Conservation (phyloP, 2,113 vertebrate species). For the Anthoscopus minutus region DNA sequence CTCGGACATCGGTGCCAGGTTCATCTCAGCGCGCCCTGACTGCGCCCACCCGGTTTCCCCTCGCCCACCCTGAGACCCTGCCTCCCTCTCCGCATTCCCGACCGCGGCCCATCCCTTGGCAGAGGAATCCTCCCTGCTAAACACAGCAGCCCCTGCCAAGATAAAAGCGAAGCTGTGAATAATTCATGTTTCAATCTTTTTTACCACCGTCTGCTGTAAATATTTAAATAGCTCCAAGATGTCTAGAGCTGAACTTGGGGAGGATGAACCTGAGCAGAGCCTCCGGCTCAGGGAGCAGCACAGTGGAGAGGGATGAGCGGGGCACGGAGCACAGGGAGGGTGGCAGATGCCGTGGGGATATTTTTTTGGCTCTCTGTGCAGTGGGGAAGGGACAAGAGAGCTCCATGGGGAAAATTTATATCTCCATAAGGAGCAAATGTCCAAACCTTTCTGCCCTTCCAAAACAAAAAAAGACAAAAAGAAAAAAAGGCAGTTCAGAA, state of each 20-base stretch:
- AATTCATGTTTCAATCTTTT: conserved; percentile 66
- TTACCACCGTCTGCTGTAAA: conserved; percentile 59
- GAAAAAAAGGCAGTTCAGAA: not conserved
- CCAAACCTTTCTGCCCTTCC: not conserved
- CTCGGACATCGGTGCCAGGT: fast-evolving
- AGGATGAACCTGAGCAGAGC: not conserved
- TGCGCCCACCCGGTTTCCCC: fast-evolving
- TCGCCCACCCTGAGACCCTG: fast-evolving
- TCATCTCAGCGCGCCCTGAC: fast-evolving
- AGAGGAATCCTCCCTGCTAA: not conserved
- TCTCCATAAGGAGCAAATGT: not conserved
- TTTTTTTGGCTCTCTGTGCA: not conserved
- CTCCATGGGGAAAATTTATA: not conserved
- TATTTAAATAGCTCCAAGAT: conserved; percentile 62
- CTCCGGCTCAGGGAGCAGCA: not conserved
- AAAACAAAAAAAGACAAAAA: not conserved
- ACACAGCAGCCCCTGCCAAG: conserved; percentile 25
- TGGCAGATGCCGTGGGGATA: not conserved
- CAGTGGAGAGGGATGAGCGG: not conserved
- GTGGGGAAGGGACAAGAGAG: not conserved
- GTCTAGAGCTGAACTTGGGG: not conserved
- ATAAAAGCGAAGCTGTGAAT: conserved; percentile 69
- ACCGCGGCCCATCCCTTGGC: not conserved
- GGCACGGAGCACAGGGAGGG: not conserved
- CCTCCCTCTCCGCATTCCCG: not conserved